A percentile compares a stretch with the other conserved stretches of the same genome.
Conservation (phyloP, 2,113 vertebrate genomes). For the Zosterops lateralis region DNA sequence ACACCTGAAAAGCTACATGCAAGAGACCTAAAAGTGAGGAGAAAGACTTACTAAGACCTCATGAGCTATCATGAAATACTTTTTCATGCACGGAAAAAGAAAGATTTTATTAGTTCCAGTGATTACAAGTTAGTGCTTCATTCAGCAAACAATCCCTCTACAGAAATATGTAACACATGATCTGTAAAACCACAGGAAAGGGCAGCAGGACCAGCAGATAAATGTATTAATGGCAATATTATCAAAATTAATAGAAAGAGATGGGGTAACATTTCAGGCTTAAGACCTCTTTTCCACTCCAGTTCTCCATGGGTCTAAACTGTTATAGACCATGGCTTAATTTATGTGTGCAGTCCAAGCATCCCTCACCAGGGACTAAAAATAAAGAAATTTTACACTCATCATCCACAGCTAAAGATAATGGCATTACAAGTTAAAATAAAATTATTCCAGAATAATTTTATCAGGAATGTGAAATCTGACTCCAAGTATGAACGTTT, state of each 20-base stretch:
- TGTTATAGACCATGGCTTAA: not conserved
- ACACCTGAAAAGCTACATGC: not conserved
- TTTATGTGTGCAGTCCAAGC: not conserved
- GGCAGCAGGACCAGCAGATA: not conserved
- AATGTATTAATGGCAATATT: not conserved
- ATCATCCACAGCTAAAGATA: not conserved
- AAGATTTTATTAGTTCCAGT: not conserved
- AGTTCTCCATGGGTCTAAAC: not conserved
- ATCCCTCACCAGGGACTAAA: slow-evolving; percentile 1
- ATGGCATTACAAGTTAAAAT: not conserved
- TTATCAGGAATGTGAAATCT: slow-evolving; percentile 58
- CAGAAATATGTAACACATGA: not conserved
- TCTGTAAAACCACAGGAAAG: not conserved
- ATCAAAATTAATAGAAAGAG: not conserved
- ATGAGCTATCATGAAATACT: not conserved
- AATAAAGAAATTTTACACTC: slow-evolving; percentile 20
- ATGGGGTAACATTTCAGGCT: not conserved
- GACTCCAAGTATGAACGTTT: slow-evolving; percentile 6
- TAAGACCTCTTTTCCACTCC: not conserved
- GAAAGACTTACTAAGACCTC: not conserved
- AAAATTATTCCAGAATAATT: slow-evolving; percentile 43
- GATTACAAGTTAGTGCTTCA: not conserved
- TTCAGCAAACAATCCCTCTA: not conserved
- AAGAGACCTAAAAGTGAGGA: not conserved
- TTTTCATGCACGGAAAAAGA: not conserved